Base-by-base conservation (phyloP, 2,888 invertebrate species). In the Rhorus exstirpatorius region DNA sequence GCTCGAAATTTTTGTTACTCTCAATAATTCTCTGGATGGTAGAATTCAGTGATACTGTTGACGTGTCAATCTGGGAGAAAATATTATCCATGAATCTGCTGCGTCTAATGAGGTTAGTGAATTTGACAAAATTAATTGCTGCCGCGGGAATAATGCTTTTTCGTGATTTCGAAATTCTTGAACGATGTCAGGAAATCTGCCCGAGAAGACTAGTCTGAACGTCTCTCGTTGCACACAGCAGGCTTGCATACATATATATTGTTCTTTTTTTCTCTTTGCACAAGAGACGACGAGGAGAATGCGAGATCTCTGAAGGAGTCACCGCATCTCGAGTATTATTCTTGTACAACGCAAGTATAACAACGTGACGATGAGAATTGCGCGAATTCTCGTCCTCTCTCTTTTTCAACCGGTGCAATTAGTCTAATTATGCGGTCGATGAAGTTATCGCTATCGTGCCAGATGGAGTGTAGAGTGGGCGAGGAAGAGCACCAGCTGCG, bases 341-440 rank as follows among this genome's bases (percentile, higher is more conserved):
- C 55, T 49, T 65, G 60, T 71, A 61, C 75, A 75, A 78, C 60
- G n/a, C n/a, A n/a, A 26, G 38, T 65, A 35, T 75, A 63, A 55
- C 74, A 85, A 84, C 85, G 76, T 77, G 84, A 83, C 77, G 77
- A 74, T 70, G 82, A 61, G 74, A 78, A 79, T 86, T 83, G 79
- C 84, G 70, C 78, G 78, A 85, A 67, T 79, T 67, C 21, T 14
- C 61, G 67, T 17, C 44, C 35, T 53, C 53, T 49, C 14, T 35
- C 41, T 41, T 17, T 24, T 70, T 55, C 14, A 41, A 76, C 79
- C 49, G 68, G 65, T 74, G 83, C 77, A 85, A 85, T 84, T 86
- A 86, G 82, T 82, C 79, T 86, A 83, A 86, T 86, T 86, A 80
- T 71, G 83, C 67, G 86, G 70, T 83, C 61, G 78, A 58, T 53